A percentile compares a stretch with the other conserved stretches of the same genome.
Evolutionary conservation across 2,888 invertebrate species (phyloP).

Genomic region (Gastrophysa polygoni): DNA sequence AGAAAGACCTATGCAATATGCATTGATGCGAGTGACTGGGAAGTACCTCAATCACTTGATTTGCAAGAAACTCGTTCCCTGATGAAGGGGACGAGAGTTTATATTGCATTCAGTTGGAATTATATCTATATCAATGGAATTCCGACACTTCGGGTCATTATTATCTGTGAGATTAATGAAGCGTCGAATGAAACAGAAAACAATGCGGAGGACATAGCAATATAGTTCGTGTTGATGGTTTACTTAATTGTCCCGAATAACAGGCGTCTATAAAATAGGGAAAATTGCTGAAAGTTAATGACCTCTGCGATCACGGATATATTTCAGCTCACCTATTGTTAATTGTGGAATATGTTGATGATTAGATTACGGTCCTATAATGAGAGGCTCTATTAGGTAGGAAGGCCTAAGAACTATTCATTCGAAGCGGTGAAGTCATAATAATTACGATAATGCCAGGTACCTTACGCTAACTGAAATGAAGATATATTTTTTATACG

Average conservation of each 20-base stretch:
- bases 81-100: no score
- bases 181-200: background rate
- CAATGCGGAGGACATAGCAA: background rate
- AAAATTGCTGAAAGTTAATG: constrained; percentile 6
- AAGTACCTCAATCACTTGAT: no score
- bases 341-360: background rate
- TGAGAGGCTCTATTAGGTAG: no score
- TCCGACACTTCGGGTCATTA: background rate
- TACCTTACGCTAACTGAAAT: no score
- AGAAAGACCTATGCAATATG: no score
- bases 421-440: no score
- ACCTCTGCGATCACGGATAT: background rate
- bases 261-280: constrained; percentile 2
- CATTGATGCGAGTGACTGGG: no score
- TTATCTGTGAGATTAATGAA: background rate
- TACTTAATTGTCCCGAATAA: constrained; percentile 4
- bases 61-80: no score
- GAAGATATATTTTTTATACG: no score
- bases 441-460: no score
- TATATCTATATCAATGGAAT: background rate
- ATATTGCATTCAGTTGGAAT: background rate
- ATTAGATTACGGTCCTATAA: no score
- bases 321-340: background rate
- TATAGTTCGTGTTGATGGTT: constrained; percentile 15
- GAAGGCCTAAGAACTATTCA: no score